phyloP scores from a whole-genome alignment of 2,797 vertebrate genomes.

The Tolypeutes matacus region DNA sequence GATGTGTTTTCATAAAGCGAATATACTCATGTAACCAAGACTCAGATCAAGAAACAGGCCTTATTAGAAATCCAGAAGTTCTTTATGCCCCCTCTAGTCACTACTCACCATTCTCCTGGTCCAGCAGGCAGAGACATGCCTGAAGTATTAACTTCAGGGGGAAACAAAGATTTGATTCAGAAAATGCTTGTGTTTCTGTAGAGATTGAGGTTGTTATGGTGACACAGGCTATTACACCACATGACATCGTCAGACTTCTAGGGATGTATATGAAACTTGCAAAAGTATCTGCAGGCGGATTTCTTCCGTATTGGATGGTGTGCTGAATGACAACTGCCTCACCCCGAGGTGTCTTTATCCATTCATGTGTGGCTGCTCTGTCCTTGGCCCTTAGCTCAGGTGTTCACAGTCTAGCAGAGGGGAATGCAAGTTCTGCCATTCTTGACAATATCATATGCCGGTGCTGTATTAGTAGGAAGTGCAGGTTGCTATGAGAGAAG shows the following conservation, averaged over 20 bases:
- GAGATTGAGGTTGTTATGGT: background rate
- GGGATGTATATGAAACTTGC: no score
- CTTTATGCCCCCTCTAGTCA: background rate
- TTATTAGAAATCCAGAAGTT: background rate
- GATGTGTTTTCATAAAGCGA: background rate
- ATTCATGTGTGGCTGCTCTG: background rate
- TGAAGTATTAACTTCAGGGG: background rate
- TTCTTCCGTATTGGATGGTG: background rate
- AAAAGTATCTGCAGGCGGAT: background rate
- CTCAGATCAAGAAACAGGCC: background rate
- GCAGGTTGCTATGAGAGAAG: background rate
- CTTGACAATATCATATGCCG: accelerated
- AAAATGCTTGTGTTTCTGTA: background rate
- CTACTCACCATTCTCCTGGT: background rate
- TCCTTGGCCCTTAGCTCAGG: background rate
- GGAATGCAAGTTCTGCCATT: background rate
- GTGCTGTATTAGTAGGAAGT: background rate
- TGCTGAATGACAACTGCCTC: background rate
- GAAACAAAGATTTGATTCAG: background rate
- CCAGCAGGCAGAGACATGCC: conserved; percentile 83
- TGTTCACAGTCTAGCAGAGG: background rate
- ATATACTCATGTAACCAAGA: background rate
- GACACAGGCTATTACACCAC: background rate
- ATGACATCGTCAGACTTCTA: background rate
- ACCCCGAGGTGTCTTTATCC: background rate